Conservation (phyloP, 1,140 invertebrate species). For the Sitophilus oryzae region DNA sequence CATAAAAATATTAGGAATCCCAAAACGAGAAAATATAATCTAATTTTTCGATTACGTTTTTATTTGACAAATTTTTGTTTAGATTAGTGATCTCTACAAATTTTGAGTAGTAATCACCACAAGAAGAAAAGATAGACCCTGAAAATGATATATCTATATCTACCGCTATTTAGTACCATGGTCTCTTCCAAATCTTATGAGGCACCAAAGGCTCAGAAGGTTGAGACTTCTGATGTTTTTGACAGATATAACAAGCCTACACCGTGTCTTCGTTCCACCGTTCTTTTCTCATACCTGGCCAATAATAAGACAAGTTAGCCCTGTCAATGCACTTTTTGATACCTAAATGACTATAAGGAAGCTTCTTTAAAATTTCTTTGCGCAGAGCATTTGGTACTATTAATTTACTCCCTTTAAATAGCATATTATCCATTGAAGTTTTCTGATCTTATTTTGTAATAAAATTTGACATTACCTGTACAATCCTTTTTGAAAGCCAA, state of each 20-base stretch:
- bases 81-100: slow-evolving; percentile 31
- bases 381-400: slow-evolving; percentile 38
- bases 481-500: slow-evolving; percentile 41
- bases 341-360: slow-evolving; percentile 47
- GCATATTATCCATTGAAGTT: slow-evolving; percentile 33
- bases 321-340: slow-evolving; percentile 34
- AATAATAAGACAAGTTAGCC: slow-evolving; percentile 20
- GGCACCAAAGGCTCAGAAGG: slow-evolving; percentile 34
- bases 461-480: slow-evolving; percentile 14
- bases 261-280: slow-evolving; percentile 45
- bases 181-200: slow-evolving; percentile 33
- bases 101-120: slow-evolving; percentile 40
- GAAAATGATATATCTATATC: slow-evolving; percentile 38
- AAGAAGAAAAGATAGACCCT: slow-evolving; percentile 37
- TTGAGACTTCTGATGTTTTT: slow-evolving; percentile 32
- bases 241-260: slow-evolving; percentile 41
- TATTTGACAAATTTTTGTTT: neutral
- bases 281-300: slow-evolving; percentile 41
- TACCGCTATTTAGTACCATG: slow-evolving; percentile 36
- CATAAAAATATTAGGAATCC: slow-evolving; percentile 39
- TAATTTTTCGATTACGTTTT: slow-evolving; percentile 24
- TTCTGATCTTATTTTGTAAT: slow-evolving; percentile 21
- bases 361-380: slow-evolving; percentile 33
- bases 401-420: slow-evolving; percentile 36
- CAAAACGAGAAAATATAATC: slow-evolving; percentile 33